These are phyloP conservation scores for Bubo bubo DNA, from an alignment of 2,113 vertebrate species.

Conservation along the genomic window DNA sequence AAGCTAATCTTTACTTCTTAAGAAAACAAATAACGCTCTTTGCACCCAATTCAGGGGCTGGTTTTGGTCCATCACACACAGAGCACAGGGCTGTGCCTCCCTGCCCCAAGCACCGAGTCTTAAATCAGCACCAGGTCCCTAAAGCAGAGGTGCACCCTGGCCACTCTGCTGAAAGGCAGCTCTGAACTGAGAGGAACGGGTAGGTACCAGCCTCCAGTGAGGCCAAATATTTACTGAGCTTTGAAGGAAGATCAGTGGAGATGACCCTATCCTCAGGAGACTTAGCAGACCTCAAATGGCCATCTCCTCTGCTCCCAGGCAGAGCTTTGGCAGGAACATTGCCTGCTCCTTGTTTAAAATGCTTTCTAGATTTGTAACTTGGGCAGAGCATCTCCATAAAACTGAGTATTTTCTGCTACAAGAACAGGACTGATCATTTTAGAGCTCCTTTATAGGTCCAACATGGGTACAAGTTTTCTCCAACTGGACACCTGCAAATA, in stretches of 20 bases:
- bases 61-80: neutral
- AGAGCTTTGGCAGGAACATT: neutral
- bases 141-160: neutral
- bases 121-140: neutral
- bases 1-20: slow-evolving; percentile 43
- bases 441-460: neutral
- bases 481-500: neutral
- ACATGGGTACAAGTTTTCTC: neutral
- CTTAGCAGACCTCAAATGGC: neutral
- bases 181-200: neutral
- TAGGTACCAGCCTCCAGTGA: neutral
- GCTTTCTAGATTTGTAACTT: neutral
- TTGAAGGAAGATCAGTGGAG: neutral
- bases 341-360: neutral
- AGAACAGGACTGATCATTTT: neutral
- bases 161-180: neutral
- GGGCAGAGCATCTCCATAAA: neutral
- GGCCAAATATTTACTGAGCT: neutral
- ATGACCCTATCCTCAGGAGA: neutral
- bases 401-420: neutral
- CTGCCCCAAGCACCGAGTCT: neutral
- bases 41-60: neutral
- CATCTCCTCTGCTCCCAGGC: neutral
- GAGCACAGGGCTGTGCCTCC: neutral
- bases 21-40: slow-evolving; percentile 33